phyloP scores from a whole-genome alignment of 2,888 invertebrate genomes.

The Busseola fusca region DNA sequence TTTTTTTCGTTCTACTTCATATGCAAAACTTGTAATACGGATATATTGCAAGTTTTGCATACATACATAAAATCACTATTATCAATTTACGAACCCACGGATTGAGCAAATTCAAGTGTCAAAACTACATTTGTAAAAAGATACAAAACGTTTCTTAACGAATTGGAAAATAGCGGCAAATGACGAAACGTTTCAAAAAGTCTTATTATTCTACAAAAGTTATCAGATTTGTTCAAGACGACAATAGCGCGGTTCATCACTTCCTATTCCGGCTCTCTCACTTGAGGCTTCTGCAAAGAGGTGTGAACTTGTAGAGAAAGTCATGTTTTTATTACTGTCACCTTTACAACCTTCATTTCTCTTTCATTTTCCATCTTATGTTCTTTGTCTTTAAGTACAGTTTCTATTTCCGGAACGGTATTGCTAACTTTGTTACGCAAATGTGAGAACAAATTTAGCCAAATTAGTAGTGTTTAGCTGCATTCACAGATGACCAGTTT shows the following conservation, averaged over 20 bases:
- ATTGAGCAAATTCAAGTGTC: not conserved
- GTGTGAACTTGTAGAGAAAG: slow-evolving; percentile 80
- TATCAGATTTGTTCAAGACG: slow-evolving; percentile 45
- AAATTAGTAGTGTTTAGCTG: slow-evolving; percentile 31
- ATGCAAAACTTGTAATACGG: not conserved
- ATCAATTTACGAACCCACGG: not conserved
- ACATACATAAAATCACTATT: slow-evolving; percentile 22
- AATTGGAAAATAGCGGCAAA: slow-evolving; percentile 5
- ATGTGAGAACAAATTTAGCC: slow-evolving; percentile 39
- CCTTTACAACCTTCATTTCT: slow-evolving; percentile 39
- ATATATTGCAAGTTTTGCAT: slow-evolving; percentile 24
- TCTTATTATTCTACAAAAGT: slow-evolving; percentile 16
- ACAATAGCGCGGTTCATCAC: slow-evolving; percentile 57
- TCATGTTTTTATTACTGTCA: slow-evolving; percentile 61
- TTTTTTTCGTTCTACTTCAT: slow-evolving; percentile 9
- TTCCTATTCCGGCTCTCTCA: slow-evolving; percentile 69
- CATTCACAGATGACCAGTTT: slow-evolving; percentile 29
- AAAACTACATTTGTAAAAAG: slow-evolving; percentile 6
- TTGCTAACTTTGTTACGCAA: slow-evolving; percentile 47
- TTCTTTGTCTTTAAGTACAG: slow-evolving; percentile 18
- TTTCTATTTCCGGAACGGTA: slow-evolving; percentile 21
- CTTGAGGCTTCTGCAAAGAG: slow-evolving; percentile 69
- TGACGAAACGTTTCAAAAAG: slow-evolving; percentile 20
- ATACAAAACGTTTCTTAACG: slow-evolving; percentile 1
- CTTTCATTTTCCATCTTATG: slow-evolving; percentile 38